Conservation (phyloP, 2,113 vertebrate genomes). For the Corythornis madagascariensis region DNA sequence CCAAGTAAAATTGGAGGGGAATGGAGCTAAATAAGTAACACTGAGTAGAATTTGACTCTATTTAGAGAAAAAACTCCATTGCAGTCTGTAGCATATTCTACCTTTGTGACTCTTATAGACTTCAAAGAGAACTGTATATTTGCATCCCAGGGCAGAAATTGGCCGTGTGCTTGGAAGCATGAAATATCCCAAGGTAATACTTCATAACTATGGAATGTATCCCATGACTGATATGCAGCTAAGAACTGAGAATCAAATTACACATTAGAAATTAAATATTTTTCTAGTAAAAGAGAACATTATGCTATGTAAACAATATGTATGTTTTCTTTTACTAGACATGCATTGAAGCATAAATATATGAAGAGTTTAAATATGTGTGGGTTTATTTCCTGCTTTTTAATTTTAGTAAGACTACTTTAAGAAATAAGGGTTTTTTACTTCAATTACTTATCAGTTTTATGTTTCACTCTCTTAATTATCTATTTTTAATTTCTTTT, state of each 20-base stretch:
- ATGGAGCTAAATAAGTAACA: neutral
- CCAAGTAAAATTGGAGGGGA: neutral
- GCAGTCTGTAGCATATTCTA: neutral
- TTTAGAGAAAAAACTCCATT: neutral
- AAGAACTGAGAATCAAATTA: constrained; percentile 55
- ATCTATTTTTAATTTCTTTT: neutral
- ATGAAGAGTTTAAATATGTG: neutral
- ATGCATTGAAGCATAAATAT: neutral
- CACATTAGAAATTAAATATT: constrained; percentile 36
- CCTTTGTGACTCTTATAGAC: neutral
- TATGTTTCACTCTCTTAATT: neutral
- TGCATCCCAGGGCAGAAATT: constrained; percentile 44
- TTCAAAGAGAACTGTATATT: constrained; percentile 41
- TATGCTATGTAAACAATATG: neutral
- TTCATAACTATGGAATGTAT: constrained; percentile 67
- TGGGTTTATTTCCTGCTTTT: neutral
- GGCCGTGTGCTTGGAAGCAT: constrained; percentile 1
- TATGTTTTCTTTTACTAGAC: neutral
- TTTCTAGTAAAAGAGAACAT: constrained; percentile 41
- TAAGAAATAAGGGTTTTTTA: neutral
- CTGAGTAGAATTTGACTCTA: neutral
- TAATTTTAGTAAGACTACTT: constrained; percentile 5
- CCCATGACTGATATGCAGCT: constrained; percentile 62
- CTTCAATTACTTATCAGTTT: neutral
- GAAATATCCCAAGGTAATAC: constrained; percentile 62